Base-by-base conservation (phyloP, 2,113 vertebrate genomes). In the Chaetodon trifascialis region DNA sequence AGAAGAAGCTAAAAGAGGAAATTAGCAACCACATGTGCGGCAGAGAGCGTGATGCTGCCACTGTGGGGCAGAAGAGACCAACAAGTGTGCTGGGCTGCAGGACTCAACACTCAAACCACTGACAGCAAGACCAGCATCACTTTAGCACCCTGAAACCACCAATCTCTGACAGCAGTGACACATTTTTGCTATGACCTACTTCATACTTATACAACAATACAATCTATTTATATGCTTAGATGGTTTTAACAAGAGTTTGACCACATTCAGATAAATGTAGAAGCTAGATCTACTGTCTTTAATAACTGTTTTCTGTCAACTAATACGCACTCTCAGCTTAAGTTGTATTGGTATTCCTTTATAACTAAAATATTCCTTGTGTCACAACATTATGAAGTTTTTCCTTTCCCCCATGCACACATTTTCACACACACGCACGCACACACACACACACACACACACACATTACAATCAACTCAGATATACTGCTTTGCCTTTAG, bases 41-140 rank as follows among this genome's bases (percentile, higher is more conserved):
- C 59, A 4, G 52, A 52, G 16, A 44, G 74, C 72, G 87, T 87
- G 84, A 80, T 59, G 84, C 80, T 19, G 71, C 93, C 91, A 94
- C 92, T 89, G 78, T 71, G 87, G 76, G 83, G 89, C 86, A 92
- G 88, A 73, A 90, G 79, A 91, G 82, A 89, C 83, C 74, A 83
- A 55, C 75, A 5, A 69, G 74, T 82, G 23, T 54, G 51, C n/a
- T 14, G 81, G 70, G 79, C 89, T 69, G 44, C 23, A 36, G 2
- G 2, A 52, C 25, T 12, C 25, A 7, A 66, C 69, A 56, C 54
- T 54, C 11, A 21, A 30, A 68, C 54, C 58, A 44, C 59, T 11
- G 58, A 70, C 0, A 34, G 42, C 63, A 2, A 1, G 21, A 51
- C 11, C 25, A 4, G 44, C 11, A 11, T 34, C 36, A 71, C 71